A percentile compares a stretch with the other conserved stretches of the same genome.
These are phyloP conservation scores for Anoplophora glabripennis DNA, from an alignment of 1,140 invertebrate species.

Conservation along the genomic window DNA sequence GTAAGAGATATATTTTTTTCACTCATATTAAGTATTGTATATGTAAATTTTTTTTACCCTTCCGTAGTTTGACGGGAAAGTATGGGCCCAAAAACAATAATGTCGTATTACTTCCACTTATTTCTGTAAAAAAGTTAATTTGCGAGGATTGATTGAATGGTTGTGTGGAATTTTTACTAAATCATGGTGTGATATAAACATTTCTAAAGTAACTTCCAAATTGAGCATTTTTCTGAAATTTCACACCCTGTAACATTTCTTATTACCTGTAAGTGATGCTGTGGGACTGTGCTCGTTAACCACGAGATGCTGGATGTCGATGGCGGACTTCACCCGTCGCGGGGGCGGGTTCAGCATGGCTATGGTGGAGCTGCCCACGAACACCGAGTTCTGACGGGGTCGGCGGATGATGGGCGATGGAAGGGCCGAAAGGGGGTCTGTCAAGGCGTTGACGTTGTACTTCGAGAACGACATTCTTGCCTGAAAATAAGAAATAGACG, in stretches of 20 bases:
- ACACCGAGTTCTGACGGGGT: constrained; percentile 77
- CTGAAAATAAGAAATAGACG: constrained; percentile 50
- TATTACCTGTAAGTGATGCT: constrained; percentile 35
- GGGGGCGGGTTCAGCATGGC: constrained; percentile 62
- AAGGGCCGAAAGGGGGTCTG: constrained; percentile 50
- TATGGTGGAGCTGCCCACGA: constrained; percentile 68
- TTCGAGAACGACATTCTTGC: constrained; percentile 65
- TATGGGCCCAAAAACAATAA: too few species aligned
- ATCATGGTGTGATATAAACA: too few species aligned
- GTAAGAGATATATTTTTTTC: too few species aligned
- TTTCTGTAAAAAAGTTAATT: too few species aligned
- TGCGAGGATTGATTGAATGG: too few species aligned
- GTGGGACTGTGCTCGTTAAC: constrained; percentile 37
- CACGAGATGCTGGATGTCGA: constrained; percentile 75
- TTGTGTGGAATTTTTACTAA: too few species aligned
- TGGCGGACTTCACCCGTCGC: constrained; percentile 74
- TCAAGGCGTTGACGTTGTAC: constrained; percentile 63
- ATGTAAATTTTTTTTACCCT: too few species aligned
- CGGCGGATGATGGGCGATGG: constrained; percentile 49
- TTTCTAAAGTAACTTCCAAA: too few species aligned
- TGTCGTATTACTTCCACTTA: too few species aligned
- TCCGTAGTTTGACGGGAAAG: too few species aligned
- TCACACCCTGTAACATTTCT: constrained; percentile 25
- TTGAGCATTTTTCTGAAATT: too few species aligned
- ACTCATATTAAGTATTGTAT: too few species aligned